phyloP scores from a whole-genome alignment of 2,113 vertebrate genomes.

The Limanda limanda region DNA sequence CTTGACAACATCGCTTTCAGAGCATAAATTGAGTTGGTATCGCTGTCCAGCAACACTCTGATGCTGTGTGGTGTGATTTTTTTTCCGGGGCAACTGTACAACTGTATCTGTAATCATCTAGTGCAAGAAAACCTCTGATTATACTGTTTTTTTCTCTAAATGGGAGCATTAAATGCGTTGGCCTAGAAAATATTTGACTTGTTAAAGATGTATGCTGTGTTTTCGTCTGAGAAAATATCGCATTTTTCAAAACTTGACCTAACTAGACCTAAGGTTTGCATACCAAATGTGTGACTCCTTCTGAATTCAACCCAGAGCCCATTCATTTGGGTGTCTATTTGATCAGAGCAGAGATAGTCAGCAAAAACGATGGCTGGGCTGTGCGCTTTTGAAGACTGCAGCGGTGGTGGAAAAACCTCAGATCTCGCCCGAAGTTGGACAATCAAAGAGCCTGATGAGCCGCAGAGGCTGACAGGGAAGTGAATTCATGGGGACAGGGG shows the following conservation, averaged over 20 bases:
- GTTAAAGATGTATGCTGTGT: not conserved
- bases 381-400: slow-evolving; percentile 39
- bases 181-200: not conserved
- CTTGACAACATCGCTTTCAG: slow-evolving; percentile 56
- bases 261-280: not conserved
- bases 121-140: slow-evolving; percentile 4
- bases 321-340: slow-evolving; percentile 25
- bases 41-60: slow-evolving; percentile 7
- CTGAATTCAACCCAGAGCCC: slow-evolving; percentile 13
- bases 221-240: slow-evolving; percentile 3
- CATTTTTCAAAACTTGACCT: not conserved
- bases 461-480: slow-evolving; percentile 50
- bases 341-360: slow-evolving; percentile 40
- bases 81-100: slow-evolving; percentile 2
- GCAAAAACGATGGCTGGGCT: slow-evolving; percentile 25
- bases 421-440: slow-evolving; percentile 55
- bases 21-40: slow-evolving; percentile 48
- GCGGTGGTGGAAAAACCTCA: slow-evolving; percentile 30
- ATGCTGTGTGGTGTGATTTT: slow-evolving; percentile 26
- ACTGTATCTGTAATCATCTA: slow-evolving; percentile 16
- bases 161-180: not conserved
- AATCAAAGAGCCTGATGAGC: slow-evolving; percentile 56
- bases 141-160: slow-evolving; percentile 1
- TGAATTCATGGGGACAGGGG: slow-evolving; percentile 46
- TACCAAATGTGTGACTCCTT: not conserved